A percentile compares a stretch with the other conserved stretches of the same genome.
Conservation (phyloP, 2,797 vertebrate genomes). For the Arrhamphus sclerolepis region DNA sequence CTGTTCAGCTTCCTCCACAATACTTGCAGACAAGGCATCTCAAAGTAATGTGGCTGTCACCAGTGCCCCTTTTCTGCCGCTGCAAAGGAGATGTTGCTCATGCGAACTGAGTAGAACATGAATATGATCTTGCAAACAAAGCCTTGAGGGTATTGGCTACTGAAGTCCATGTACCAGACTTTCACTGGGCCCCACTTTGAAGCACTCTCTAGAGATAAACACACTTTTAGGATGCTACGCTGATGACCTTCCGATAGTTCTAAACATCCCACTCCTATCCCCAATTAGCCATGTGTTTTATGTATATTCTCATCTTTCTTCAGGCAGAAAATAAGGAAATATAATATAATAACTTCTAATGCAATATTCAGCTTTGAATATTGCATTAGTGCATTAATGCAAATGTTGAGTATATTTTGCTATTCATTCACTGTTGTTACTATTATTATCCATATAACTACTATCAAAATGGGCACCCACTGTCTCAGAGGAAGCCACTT, state of each 20-base stretch:
- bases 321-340: background rate
- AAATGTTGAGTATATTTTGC: background rate
- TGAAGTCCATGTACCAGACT: slow-evolving; percentile 38
- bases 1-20: slow-evolving; percentile 58
- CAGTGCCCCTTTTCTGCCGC: slow-evolving; percentile 37
- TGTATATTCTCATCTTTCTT: slow-evolving; percentile 8
- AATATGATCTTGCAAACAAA: slow-evolving; percentile 68
- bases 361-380: background rate
- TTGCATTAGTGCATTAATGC: background rate
- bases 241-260: slow-evolving; percentile 23
- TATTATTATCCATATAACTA: no score
- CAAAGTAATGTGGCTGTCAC: slow-evolving; percentile 65
- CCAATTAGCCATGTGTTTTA: slow-evolving; percentile 43
- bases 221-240: slow-evolving; percentile 28
- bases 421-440: no score
- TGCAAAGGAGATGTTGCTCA: slow-evolving; percentile 57
- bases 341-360: background rate
- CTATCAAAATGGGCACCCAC: no score
- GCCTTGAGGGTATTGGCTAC: slow-evolving; percentile 48
- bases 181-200: slow-evolving; percentile 46
- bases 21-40: slow-evolving; percentile 60
- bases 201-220: slow-evolving; percentile 46
- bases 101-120: slow-evolving; percentile 56
- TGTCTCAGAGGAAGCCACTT: no score
- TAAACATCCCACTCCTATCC: background rate